Evolutionary conservation across 2,797 vertebrate genomes (phyloP).

Genomic region (Vespertilio murinus): DNA sequence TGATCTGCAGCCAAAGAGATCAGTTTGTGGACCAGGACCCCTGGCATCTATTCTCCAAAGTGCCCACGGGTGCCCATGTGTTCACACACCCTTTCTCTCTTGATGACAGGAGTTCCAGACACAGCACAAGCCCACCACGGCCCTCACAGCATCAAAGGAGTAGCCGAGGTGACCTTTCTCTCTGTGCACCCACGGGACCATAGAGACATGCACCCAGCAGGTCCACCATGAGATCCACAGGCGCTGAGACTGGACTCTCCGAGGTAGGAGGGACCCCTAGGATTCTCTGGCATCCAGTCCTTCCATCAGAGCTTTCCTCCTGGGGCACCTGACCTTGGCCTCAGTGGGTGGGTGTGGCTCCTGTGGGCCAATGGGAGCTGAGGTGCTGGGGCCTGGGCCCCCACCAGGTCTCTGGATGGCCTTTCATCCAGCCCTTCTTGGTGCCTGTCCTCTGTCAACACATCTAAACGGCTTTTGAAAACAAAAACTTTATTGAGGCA

Average conservation of each 20-base stretch:
- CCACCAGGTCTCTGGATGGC: not conserved
- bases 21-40: not conserved
- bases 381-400: not conserved
- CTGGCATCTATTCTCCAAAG: accelerated
- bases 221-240: accelerated
- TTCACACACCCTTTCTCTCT: not conserved
- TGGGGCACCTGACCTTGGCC: not conserved
- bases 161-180: not conserved
- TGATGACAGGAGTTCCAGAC: not conserved
- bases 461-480: not conserved
- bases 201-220: not conserved
- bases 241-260: not conserved
- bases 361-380: not conserved
- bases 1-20: not conserved
- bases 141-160: not conserved
- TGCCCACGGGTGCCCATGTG: accelerated
- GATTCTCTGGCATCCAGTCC: not conserved
- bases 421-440: not conserved
- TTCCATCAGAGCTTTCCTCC: not conserved
- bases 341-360: not conserved
- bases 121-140: accelerated
- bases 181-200: accelerated
- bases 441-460: not conserved
- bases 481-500: not conserved
- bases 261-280: not conserved